Evolutionary conservation across 2,113 vertebrate species (phyloP).

Genomic region (Mohoua ochrocephala): DNA sequence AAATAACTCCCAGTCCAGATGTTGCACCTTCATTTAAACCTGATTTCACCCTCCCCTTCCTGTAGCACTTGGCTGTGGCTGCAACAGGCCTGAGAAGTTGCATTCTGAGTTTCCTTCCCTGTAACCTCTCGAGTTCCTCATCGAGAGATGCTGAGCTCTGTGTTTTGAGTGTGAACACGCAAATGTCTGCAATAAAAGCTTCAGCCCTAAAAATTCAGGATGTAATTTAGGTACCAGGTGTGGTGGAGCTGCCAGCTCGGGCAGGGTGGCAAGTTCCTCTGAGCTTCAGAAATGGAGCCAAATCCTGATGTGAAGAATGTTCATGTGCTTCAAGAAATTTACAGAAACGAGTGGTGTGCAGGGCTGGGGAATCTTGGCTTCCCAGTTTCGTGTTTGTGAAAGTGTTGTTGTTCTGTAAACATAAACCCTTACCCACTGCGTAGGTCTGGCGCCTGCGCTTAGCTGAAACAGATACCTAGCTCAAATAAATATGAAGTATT

Average conservation of each 20-base stretch:
- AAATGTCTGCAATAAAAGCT: neutral
- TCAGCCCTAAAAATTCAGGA: no score
- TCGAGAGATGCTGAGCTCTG: neutral
- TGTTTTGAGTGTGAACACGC: neutral
- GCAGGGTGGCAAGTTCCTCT: neutral
- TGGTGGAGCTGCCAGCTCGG: neutral
- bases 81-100: neutral
- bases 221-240: neutral
- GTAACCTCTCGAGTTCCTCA: accelerated
- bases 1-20: neutral
- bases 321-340: neutral
- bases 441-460: accelerated
- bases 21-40: neutral
- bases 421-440: neutral
- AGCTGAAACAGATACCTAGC: neutral
- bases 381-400: neutral
- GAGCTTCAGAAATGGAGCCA: neutral
- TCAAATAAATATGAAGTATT: neutral
- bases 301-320: neutral
- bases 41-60: neutral
- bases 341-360: neutral
- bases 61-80: neutral
- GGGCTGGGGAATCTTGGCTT: neutral
- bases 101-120: neutral
- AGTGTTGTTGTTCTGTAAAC: accelerated